These are phyloP conservation scores for Lepidochrysops patricia DNA, from an alignment of 2,888 invertebrate species.

Conservation along the genomic window DNA sequence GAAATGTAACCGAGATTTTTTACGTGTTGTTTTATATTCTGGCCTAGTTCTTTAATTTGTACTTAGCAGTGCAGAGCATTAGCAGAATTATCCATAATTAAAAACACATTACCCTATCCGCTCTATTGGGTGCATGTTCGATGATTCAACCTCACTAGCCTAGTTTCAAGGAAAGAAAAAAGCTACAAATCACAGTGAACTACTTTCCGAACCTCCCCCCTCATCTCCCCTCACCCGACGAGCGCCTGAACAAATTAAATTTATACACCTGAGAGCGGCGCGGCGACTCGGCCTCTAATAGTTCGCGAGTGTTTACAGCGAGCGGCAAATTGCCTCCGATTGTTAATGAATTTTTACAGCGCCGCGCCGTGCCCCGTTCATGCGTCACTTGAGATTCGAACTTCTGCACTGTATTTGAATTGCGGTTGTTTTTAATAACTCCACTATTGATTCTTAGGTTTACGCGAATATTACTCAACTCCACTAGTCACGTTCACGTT, in stretches of 20 bases:
- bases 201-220: not conserved
- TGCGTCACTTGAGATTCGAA: not conserved
- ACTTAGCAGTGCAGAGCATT: too few species aligned
- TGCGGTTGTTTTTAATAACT: not conserved
- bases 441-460: too few species aligned
- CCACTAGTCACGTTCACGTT: too few species aligned
- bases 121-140: too few species aligned
- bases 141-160: not conserved
- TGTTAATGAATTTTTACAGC: not conserved
- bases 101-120: too few species aligned
- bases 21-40: too few species aligned
- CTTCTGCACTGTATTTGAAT: not conserved
- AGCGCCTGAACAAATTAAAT: not conserved
- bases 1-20: too few species aligned
- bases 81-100: too few species aligned
- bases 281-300: not conserved
- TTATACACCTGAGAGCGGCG: not conserved
- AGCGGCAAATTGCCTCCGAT: not conserved
- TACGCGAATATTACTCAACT: too few species aligned
- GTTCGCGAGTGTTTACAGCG: not conserved
- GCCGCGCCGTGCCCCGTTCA: not conserved
- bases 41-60: too few species aligned
- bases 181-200: not conserved
- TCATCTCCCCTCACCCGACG: not conserved
- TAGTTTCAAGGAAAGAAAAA: not conserved